These are phyloP conservation scores for Trinectes maculatus DNA, from an alignment of 2,113 vertebrate genomes.

Conservation along the genomic window DNA sequence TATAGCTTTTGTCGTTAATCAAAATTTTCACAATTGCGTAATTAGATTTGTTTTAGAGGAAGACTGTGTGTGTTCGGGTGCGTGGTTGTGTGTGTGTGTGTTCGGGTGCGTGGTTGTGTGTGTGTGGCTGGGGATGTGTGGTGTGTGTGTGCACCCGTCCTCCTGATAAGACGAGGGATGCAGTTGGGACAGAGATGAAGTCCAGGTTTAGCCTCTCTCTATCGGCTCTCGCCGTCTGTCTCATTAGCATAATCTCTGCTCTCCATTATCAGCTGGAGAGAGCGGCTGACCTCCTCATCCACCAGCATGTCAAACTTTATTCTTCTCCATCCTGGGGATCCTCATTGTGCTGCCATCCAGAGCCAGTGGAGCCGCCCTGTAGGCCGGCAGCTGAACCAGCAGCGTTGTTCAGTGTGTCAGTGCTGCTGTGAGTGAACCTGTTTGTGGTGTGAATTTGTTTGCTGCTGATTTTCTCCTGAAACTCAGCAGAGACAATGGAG, in stretches of 20 bases:
- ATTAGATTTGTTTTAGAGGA: slow-evolving; percentile 12
- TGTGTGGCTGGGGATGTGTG: slow-evolving; percentile 8
- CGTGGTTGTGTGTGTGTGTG: not conserved
- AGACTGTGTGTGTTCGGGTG: not conserved
- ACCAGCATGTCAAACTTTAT: slow-evolving; percentile 76
- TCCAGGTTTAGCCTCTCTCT: slow-evolving; percentile 72
- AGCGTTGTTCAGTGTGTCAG: slow-evolving; percentile 53
- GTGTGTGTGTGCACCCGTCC: slow-evolving; percentile 46
- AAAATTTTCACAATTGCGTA: slow-evolving; percentile 6
- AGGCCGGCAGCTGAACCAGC: slow-evolving; percentile 37
- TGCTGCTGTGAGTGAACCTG: slow-evolving; percentile 15
- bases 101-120: not conserved
- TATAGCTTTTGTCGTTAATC: slow-evolving; percentile 66
- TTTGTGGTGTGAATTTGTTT: not conserved
- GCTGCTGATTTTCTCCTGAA: not conserved
- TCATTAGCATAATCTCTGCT: slow-evolving; percentile 81
- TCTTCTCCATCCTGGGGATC: slow-evolving; percentile 57
- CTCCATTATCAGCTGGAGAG: slow-evolving; percentile 74
- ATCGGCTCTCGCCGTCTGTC: slow-evolving; percentile 75
- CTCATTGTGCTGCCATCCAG: slow-evolving; percentile 48
- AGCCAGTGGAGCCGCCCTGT: too few relatives aligned
- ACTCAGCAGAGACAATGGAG: not conserved
- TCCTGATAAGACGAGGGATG: slow-evolving; percentile 71
- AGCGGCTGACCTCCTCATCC: slow-evolving; percentile 65
- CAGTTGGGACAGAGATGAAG: slow-evolving; percentile 77